These are phyloP conservation scores for Pterocles burchelli DNA, from an alignment of 2,113 vertebrate genomes.

Conservation along the genomic window DNA sequence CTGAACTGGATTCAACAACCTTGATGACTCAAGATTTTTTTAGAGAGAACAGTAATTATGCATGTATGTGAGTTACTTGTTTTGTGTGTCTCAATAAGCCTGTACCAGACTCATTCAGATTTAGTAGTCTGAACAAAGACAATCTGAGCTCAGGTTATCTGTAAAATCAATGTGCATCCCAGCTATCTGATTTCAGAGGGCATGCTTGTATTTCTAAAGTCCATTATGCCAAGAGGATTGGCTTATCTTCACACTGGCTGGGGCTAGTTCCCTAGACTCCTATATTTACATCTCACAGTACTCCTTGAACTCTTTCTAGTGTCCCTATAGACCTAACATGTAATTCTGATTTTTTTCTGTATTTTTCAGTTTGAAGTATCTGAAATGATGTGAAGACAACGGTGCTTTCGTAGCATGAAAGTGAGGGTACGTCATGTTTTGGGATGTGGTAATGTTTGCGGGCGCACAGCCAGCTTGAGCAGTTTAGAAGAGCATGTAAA, in stretches of 20 bases:
- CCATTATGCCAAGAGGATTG: not conserved
- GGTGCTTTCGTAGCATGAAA: not conserved
- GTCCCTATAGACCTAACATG: not conserved
- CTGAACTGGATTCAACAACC: not conserved
- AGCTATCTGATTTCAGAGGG: not conserved
- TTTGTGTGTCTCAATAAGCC: rapidly evolving
- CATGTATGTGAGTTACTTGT: rapidly evolving
- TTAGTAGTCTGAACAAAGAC: not conserved
- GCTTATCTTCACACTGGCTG: not conserved
- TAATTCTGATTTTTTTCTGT: not conserved
- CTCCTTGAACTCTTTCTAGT: not conserved
- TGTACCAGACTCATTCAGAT: not conserved
- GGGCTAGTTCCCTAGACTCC: not conserved
- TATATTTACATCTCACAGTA: not conserved
- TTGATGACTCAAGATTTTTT: not conserved
- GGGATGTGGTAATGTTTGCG: rapidly evolving
- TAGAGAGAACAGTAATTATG: not conserved
- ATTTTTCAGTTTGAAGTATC: not conserved
- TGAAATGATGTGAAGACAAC: not conserved
- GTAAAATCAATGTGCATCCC: not conserved
- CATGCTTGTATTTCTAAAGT: not conserved
- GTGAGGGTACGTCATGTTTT: rapidly evolving
- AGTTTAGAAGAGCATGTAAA: rapidly evolving
- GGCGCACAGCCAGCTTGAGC: not conserved
- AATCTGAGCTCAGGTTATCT: not conserved